These are phyloP conservation scores for Aramus guarauna DNA, from an alignment of 2,113 vertebrate genomes.

Conservation along the genomic window DNA sequence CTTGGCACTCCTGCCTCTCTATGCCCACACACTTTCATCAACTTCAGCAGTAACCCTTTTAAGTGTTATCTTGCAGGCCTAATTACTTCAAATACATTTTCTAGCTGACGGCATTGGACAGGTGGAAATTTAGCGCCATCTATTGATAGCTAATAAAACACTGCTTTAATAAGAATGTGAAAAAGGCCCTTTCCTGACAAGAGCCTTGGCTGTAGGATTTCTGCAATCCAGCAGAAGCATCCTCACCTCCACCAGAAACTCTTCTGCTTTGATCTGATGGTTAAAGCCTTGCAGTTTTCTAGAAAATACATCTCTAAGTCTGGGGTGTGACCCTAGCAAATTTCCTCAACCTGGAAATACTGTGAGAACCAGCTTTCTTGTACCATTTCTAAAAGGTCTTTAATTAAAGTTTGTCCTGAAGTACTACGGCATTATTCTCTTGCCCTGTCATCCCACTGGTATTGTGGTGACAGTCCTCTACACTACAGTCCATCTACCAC, in stretches of 20 bases:
- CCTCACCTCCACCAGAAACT: background rate
- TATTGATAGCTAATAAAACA: constrained; percentile 68
- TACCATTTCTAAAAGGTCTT: background rate
- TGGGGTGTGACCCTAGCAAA: background rate
- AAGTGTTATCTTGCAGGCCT: constrained; percentile 62
- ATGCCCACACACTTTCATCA: constrained; percentile 56
- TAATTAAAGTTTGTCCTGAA: background rate
- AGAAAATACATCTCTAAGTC: background rate
- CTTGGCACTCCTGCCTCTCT: constrained; percentile 55
- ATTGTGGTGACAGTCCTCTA: background rate
- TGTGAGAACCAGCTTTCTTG: background rate
- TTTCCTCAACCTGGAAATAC: background rate
- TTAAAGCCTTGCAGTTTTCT: background rate
- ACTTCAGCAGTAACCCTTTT: constrained; percentile 66
- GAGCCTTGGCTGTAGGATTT: background rate
- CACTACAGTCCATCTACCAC: background rate
- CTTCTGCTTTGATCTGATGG: background rate
- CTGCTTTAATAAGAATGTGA: background rate
- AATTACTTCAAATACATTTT: constrained; percentile 66
- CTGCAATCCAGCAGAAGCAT: background rate
- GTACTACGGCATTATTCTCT: background rate
- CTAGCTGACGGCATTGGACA: constrained; percentile 18
- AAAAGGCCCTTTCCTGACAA: background rate
- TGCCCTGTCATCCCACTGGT: too few relatives aligned
- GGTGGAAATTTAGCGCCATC: constrained; percentile 75